These are phyloP conservation scores for Altica lythri DNA, from an alignment of 2,888 invertebrate genomes.

Conservation along the genomic window DNA sequence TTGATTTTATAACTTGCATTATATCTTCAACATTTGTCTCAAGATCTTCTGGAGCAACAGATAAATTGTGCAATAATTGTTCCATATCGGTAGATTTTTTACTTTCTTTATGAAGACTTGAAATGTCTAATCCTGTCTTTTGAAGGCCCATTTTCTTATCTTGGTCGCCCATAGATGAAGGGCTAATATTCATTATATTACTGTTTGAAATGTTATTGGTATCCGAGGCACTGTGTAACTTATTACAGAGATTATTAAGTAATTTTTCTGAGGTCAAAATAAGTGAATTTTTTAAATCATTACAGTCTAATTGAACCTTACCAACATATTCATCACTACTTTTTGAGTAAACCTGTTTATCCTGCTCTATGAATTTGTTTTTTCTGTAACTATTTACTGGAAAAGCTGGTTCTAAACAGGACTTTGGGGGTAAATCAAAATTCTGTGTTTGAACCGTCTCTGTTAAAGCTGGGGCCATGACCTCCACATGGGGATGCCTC, in stretches of 20 bases:
- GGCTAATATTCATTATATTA: constrained; percentile 60
- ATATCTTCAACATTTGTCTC: constrained; percentile 66
- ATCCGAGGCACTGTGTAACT: constrained; percentile 48
- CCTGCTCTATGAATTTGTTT: constrained; percentile 41
- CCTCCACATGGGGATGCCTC: constrained; percentile 68
- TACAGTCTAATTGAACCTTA: constrained; percentile 36
- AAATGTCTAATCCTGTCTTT: constrained; percentile 63
- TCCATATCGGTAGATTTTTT: constrained; percentile 62
- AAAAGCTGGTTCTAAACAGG: constrained; percentile 46
- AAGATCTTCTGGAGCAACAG: constrained; percentile 58
- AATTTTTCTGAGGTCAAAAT: constrained; percentile 46
- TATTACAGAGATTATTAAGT: constrained; percentile 41
- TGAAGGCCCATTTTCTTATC: constrained; percentile 58
- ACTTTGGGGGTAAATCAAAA: constrained; percentile 56
- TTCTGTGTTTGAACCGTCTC: constrained; percentile 65
- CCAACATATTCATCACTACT: constrained; percentile 33
- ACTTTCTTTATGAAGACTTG: constrained; percentile 49
- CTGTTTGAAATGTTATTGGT: constrained; percentile 38
- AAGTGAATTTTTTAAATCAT: constrained; percentile 32
- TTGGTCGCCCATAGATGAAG: constrained; percentile 64
- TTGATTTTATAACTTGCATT: constrained; percentile 76
- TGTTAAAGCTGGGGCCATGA: constrained; percentile 95
- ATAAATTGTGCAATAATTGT: constrained; percentile 66
- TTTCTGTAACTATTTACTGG: constrained; percentile 47
- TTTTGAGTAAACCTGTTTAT: constrained; percentile 36